phyloP scores from a whole-genome alignment of 2,888 invertebrate species.

The Prenolepis imparis region DNA sequence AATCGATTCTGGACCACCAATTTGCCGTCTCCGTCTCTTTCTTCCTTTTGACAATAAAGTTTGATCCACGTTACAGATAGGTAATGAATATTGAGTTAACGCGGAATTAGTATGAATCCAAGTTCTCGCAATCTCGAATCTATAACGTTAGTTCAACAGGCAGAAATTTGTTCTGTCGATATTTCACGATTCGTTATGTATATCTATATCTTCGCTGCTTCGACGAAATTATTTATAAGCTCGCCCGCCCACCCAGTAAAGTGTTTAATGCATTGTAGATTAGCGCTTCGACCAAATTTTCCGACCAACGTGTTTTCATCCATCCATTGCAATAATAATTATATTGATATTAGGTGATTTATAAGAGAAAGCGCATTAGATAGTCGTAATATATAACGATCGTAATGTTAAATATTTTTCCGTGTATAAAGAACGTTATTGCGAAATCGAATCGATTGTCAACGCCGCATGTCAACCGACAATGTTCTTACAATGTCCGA shows the following conservation, averaged over 20 bases:
- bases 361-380: not conserved
- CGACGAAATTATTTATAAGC: slow-evolving; percentile 35
- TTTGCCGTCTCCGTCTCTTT: not conserved
- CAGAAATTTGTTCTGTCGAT: slow-evolving; percentile 32
- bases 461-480: not conserved
- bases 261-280: slow-evolving; percentile 31
- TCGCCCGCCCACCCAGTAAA: slow-evolving; percentile 10
- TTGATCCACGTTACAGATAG: not conserved
- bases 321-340: not conserved
- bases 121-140: not conserved
- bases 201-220: not conserved
- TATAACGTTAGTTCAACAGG: slow-evolving; percentile 36
- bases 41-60: not conserved
- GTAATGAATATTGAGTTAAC: not conserved
- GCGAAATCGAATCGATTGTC: slow-evolving; percentile 21
- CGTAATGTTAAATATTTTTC: not conserved
- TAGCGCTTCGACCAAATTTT: not conserved
- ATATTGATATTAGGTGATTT: not conserved
- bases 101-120: slow-evolving; percentile 5
- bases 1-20: not conserved
- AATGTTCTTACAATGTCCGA: not conserved
- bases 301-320: not conserved
- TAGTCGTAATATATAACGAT: not conserved
- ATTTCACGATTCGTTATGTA: slow-evolving; percentile 6
- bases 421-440: not conserved